These are phyloP conservation scores for Bettongia penicillata DNA, from an alignment of 2,113 vertebrate species.

Conservation along the genomic window DNA sequence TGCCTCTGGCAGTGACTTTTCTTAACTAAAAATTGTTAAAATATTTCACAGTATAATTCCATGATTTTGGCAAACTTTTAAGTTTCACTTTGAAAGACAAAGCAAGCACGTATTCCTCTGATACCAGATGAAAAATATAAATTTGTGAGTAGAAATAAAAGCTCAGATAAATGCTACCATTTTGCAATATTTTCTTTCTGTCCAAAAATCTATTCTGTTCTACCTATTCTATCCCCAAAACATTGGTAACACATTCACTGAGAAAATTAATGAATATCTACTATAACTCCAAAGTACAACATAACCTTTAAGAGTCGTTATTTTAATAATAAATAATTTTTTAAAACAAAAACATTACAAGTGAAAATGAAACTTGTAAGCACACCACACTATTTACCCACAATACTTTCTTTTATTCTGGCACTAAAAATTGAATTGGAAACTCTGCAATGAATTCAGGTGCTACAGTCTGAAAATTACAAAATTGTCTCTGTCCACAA, in stretches of 20 bases:
- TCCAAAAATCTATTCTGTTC: not conserved
- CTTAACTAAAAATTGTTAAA: slow-evolving; percentile 19
- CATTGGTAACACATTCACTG: slow-evolving; percentile 13
- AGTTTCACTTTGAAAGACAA: slow-evolving; percentile 7
- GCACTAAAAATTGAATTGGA: slow-evolving; percentile 21
- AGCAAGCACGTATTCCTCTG: not conserved
- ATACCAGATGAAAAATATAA: not conserved
- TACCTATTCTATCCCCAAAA: not conserved
- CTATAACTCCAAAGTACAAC: slow-evolving; percentile 1
- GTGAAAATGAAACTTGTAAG: slow-evolving; percentile 22
- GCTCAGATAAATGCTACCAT: not conserved
- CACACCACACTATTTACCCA: slow-evolving; percentile 29
- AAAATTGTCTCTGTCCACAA: slow-evolving; percentile 64
- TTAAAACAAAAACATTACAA: slow-evolving; percentile 44
- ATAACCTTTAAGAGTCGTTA: slow-evolving; percentile 29
- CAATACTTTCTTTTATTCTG: slow-evolving; percentile 40
- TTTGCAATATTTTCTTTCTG: slow-evolving; percentile 36
- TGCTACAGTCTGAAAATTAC: slow-evolving; percentile 41
- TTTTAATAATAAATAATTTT: slow-evolving; percentile 37
- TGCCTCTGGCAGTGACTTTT: not conserved
- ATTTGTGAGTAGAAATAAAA: not conserved
- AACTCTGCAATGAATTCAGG: slow-evolving; percentile 21
- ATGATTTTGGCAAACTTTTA: slow-evolving; percentile 27
- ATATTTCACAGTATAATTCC: slow-evolving; percentile 15
- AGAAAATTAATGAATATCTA: slow-evolving; percentile 28